A percentile compares a stretch with the other conserved stretches of the same genome.
Conservation (phyloP, 2,797 vertebrate genomes). For the Chloroceryle inda region DNA sequence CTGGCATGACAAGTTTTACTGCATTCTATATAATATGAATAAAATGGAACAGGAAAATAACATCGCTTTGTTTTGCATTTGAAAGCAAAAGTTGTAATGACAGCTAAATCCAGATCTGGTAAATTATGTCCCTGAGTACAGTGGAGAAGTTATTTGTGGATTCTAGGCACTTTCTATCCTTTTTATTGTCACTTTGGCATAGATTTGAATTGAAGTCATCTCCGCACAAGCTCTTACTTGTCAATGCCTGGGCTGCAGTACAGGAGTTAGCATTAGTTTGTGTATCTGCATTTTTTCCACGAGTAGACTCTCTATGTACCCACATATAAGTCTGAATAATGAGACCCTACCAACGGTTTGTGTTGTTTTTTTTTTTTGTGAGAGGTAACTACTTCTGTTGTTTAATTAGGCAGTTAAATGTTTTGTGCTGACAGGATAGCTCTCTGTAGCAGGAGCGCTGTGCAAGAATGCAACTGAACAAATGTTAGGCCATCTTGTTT, state of each 20-base stretch:
- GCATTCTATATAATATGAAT: constrained; percentile 50
- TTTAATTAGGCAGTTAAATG: not conserved
- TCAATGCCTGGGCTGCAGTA: not conserved
- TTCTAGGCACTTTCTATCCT: not conserved
- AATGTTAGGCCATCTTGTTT: not conserved
- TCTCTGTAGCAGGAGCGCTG: not conserved
- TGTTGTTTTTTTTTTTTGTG: not conserved
- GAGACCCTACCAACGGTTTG: not conserved
- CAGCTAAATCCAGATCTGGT: constrained; percentile 38
- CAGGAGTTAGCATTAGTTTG: not conserved
- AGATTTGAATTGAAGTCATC: not conserved
- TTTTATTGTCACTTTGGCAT: not conserved
- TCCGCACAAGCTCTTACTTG: not conserved
- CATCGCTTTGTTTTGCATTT: constrained; percentile 48
- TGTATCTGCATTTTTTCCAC: not conserved
- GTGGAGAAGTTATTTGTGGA: constrained; percentile 20
- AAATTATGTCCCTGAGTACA: not conserved
- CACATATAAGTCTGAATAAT: not conserved
- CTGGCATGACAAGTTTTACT: constrained; percentile 61
- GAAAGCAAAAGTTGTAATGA: constrained; percentile 65
- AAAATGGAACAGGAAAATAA: constrained; percentile 58
- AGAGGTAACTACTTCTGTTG: not conserved
- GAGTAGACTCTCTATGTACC: not conserved
- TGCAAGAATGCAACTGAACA: not conserved
- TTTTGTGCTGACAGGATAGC: not conserved